Evolutionary conservation across 1,140 invertebrate genomes (phyloP).

Genomic region (Tetramorium simillimum): DNA sequence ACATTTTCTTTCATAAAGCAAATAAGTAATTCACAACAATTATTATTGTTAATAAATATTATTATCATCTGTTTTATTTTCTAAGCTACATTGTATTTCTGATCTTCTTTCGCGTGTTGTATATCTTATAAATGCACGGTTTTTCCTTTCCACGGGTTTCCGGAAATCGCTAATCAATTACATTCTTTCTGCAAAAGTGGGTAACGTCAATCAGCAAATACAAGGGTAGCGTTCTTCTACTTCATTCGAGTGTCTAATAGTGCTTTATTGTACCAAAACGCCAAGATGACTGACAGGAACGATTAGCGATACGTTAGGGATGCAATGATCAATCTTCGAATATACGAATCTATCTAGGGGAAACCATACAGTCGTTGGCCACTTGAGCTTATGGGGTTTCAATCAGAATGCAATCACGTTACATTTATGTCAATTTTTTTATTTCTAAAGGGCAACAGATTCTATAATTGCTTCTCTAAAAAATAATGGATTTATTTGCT

Average conservation of each 20-base stretch:
- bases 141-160: constrained; percentile 21
- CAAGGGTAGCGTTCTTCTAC: constrained; percentile 66
- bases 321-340: constrained; percentile 63
- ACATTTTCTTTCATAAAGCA: background rate
- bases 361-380: background rate
- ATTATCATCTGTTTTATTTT: background rate
- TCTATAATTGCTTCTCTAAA: background rate
- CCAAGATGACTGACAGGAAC: constrained; percentile 79
- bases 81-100: background rate
- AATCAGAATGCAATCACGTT: background rate
- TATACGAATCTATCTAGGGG: constrained; percentile 25
- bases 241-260: constrained; percentile 74
- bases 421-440: constrained; percentile 1
- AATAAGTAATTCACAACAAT: background rate
- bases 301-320: constrained; percentile 75
- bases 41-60: background rate
- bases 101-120: background rate
- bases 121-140: background rate
- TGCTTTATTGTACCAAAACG: constrained; percentile 70
- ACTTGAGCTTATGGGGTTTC: constrained; percentile 19
- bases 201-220: constrained; percentile 58
- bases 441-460: background rate
- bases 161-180: constrained; percentile 64
- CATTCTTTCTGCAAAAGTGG: constrained; percentile 54
- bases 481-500: background rate